phyloP scores from a whole-genome alignment of 2,797 vertebrate genomes.

The Decapterus maruadsi region DNA sequence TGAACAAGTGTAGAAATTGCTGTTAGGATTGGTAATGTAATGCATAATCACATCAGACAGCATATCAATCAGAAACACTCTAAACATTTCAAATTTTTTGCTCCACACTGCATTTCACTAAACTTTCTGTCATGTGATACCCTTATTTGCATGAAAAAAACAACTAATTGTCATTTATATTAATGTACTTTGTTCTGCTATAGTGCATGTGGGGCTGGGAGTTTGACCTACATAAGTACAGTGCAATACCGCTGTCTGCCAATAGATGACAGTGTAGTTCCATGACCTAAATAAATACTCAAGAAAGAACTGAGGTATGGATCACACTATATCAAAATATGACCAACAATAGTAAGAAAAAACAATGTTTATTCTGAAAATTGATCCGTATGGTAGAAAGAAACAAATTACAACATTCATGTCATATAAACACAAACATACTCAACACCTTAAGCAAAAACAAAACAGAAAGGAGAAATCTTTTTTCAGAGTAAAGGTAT shows the following conservation, averaged over 20 bases:
- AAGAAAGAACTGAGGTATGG: neutral
- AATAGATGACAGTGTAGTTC: slow-evolving; percentile 49
- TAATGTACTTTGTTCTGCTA: neutral
- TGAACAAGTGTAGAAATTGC: neutral
- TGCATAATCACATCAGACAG: neutral
- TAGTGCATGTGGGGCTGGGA: neutral
- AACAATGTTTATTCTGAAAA: slow-evolving; percentile 73
- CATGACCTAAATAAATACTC: slow-evolving; percentile 40
- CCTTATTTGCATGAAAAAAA: neutral
- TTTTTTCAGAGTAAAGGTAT: slow-evolving; percentile 20
- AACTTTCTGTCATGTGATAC: neutral
- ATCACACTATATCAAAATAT: neutral
- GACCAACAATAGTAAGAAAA: slow-evolving; percentile 45
- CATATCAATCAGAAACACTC: too few relatives aligned
- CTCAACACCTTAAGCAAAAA: slow-evolving; percentile 18
- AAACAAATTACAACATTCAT: slow-evolving; percentile 54
- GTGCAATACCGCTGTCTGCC: slow-evolving; percentile 22
- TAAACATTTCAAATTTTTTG: neutral
- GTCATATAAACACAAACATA: slow-evolving; percentile 58
- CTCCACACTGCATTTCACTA: neutral
- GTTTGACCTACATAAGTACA: slow-evolving; percentile 65
- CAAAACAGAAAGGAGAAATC: slow-evolving; percentile 19
- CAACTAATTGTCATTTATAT: neutral
- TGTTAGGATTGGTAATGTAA: neutral
- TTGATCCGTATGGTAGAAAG: slow-evolving; percentile 36